These are phyloP conservation scores for Anas platyrhynchos DNA, from an alignment of 2,113 vertebrate genomes.

Conservation along the genomic window DNA sequence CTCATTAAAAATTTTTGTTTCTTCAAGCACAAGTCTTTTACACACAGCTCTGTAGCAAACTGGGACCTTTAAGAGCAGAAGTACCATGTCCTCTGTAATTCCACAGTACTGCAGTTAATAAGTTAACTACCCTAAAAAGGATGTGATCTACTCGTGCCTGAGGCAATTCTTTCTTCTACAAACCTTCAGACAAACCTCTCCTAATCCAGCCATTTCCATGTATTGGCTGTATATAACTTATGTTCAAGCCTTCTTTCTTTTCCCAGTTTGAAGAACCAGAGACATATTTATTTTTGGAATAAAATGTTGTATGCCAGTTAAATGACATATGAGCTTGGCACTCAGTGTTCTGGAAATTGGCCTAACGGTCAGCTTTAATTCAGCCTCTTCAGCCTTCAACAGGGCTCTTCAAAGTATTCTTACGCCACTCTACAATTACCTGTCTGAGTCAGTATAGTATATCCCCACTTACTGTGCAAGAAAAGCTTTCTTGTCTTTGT, in stretches of 20 bases:
- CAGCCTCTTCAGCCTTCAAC: not conserved
- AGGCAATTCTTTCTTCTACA: not conserved
- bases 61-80: not conserved
- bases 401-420: not conserved
- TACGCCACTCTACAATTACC: not conserved
- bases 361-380: not conserved
- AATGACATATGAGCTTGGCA: not conserved
- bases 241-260: not conserved
- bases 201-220: not conserved
- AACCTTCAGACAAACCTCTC: not conserved
- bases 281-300: not conserved
- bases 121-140: not conserved
- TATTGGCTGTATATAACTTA: not conserved
- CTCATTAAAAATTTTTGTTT: not conserved
- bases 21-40: not conserved
- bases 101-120: not conserved
- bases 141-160: not conserved
- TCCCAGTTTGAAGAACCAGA: not conserved
- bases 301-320: not conserved
- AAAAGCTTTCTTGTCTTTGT: not conserved
- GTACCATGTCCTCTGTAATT: not conserved
- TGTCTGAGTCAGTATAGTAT: not conserved
- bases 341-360: not conserved
- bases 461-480: not conserved
- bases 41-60: not conserved